Evolutionary conservation across 1,140 invertebrate genomes (phyloP).

Genomic region (Acyrthosiphon pisum): DNA sequence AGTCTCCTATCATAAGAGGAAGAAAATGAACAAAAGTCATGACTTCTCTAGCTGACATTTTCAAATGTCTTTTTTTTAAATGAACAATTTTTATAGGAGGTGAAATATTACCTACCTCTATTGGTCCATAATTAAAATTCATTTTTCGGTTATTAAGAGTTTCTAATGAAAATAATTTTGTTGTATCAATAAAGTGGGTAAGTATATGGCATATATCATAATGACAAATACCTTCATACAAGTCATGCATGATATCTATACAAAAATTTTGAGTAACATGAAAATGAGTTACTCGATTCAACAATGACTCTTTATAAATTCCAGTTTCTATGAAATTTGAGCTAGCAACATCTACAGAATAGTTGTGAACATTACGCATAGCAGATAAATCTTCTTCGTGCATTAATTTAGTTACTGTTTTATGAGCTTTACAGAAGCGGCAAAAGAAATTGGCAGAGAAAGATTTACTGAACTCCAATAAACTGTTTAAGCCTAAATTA

Average conservation of each 20-base stretch:
- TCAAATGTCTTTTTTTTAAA: no score
- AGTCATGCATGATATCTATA: not conserved
- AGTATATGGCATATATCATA: not conserved
- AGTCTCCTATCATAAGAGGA: no score
- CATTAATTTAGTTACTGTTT: not conserved
- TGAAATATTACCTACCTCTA: no score
- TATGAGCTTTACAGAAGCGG: not conserved
- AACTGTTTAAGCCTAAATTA: not conserved
- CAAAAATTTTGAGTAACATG: not conserved
- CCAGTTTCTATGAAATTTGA: not conserved
- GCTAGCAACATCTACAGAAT: not conserved
- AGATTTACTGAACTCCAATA: not conserved
- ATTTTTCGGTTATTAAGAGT: not conserved
- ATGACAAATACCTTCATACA: not conserved
- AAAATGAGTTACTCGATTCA: not conserved
- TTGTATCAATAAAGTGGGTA: not conserved
- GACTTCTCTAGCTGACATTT: no score
- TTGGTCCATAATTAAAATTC: not conserved
- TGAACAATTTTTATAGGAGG: no score
- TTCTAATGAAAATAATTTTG: not conserved
- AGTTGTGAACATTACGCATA: not conserved
- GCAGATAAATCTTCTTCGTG: not conserved
- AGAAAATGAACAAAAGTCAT: no score
- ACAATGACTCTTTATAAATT: not conserved
- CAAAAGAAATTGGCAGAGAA: not conserved